Conservation (phyloP, 1,140 invertebrate genomes). For the Orchestia grillus region DNA sequence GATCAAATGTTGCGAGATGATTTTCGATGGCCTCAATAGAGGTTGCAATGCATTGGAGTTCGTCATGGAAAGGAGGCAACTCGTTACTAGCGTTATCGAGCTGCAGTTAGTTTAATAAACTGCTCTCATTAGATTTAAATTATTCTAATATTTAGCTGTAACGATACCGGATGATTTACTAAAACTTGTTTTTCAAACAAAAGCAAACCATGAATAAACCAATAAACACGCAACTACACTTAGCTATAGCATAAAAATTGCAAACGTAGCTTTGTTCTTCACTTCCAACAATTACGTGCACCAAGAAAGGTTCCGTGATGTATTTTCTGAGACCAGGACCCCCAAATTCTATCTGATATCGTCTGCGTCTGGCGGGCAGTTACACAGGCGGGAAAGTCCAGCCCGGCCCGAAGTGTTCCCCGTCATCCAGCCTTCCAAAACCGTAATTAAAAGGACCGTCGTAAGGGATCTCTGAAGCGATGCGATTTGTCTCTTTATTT, state of each 20-base stretch:
- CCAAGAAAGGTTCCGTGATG: not conserved
- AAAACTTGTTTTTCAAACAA: not conserved
- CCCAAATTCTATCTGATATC: not conserved
- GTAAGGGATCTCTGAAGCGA: not conserved
- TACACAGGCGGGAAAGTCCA: not conserved
- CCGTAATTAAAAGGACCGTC: slow-evolving; percentile 23
- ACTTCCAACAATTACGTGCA: not conserved
- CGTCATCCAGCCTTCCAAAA: slow-evolving; percentile 1
- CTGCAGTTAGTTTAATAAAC: not conserved
- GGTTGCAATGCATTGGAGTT: not conserved
- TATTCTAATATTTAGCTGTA: not conserved
- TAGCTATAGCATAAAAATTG: not conserved
- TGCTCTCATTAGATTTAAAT: not conserved
- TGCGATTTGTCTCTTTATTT: not conserved
- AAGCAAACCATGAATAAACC: not conserved
- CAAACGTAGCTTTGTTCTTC: not conserved
- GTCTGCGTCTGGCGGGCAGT: not conserved
- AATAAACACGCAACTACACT: not conserved
- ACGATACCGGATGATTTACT: not conserved
- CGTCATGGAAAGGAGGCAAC: not conserved
- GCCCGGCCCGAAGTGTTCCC: not conserved
- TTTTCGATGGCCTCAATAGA: not conserved
- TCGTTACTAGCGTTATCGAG: not conserved
- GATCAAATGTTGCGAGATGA: not conserved
- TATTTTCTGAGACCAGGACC: not conserved